phyloP scores from a whole-genome alignment of 2,797 vertebrate genomes.

The Muraenolepis orangiensis region DNA sequence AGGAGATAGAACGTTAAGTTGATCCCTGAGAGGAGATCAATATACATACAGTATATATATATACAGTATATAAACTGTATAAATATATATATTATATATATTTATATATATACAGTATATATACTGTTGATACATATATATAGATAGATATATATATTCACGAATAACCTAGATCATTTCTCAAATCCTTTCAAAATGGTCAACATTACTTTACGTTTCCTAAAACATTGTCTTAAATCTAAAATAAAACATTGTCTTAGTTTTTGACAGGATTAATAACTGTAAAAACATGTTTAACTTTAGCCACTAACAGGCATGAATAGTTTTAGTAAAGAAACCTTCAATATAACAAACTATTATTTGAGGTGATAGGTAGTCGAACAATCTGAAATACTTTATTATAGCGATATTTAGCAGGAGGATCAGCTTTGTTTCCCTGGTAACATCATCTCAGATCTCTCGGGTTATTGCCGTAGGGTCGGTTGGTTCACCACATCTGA shows the following conservation, averaged over 20 bases:
- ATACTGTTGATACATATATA: too few relatives aligned
- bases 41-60: too few relatives aligned
- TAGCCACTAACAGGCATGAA: background rate
- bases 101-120: too few relatives aligned
- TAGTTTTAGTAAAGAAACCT: too few relatives aligned
- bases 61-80: too few relatives aligned
- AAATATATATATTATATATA: too few relatives aligned
- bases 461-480: background rate
- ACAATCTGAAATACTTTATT: background rate
- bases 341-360: background rate
- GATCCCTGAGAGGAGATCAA: too few relatives aligned
- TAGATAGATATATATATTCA: too few relatives aligned
- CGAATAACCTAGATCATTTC: too few relatives aligned
- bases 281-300: background rate
- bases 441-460: background rate
- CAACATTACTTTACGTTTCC: background rate
- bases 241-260: background rate
- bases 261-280: background rate
- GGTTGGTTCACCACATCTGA: constrained; percentile 2
- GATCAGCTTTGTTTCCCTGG: background rate
- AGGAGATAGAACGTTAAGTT: too few relatives aligned
- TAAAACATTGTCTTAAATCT: background rate
- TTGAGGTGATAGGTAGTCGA: background rate
- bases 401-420: background rate
- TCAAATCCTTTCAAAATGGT: too few relatives aligned